A percentile compares a stretch with the other conserved stretches of the same genome.
Evolutionary conservation across 2,888 invertebrate genomes (phyloP).

Genomic region (Quadroppia sp.): DNA sequence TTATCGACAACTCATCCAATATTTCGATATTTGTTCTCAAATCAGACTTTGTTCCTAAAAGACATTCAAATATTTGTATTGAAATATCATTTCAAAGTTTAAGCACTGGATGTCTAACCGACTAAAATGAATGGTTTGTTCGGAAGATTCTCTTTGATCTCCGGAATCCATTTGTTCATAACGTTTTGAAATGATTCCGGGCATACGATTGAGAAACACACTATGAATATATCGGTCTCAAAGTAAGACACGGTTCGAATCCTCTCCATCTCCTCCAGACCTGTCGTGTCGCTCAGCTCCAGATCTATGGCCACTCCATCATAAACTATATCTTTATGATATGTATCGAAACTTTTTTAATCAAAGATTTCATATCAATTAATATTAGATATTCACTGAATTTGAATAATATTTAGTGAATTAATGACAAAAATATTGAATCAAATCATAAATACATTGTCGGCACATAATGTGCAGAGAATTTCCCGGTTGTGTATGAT

Average conservation of each 20-base stretch:
- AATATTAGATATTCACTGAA: no score
- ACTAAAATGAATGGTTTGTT: conserved; percentile 28
- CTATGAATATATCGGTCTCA: conserved; percentile 16
- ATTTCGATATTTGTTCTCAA: conserved; percentile 4
- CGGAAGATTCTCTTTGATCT: conserved; percentile 15
- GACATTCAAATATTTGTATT: no score
- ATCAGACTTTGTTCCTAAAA: conserved; percentile 28
- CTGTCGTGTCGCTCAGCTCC: conserved; percentile 8
- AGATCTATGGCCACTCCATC: conserved; percentile 18
- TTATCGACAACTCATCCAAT: neutral
- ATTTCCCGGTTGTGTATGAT: conserved; percentile 49
- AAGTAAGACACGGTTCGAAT: conserved; percentile 3
- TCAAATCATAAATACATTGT: neutral
- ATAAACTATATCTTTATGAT: conserved; percentile 1
- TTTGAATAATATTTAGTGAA: no score
- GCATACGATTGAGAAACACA: conserved; percentile 19
- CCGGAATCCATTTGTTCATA: conserved; percentile 14
- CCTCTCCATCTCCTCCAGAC: neutral
- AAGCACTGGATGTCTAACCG: neutral
- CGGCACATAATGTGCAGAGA: conserved; percentile 7
- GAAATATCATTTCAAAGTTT: no score
- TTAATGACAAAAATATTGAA: no score
- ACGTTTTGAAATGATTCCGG: conserved; percentile 12
- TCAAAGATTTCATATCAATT: neutral
- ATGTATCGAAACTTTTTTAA: conserved; percentile 6